These are phyloP conservation scores for Punctoribates punctum DNA, from an alignment of 2,888 invertebrate species.

Conservation along the genomic window DNA sequence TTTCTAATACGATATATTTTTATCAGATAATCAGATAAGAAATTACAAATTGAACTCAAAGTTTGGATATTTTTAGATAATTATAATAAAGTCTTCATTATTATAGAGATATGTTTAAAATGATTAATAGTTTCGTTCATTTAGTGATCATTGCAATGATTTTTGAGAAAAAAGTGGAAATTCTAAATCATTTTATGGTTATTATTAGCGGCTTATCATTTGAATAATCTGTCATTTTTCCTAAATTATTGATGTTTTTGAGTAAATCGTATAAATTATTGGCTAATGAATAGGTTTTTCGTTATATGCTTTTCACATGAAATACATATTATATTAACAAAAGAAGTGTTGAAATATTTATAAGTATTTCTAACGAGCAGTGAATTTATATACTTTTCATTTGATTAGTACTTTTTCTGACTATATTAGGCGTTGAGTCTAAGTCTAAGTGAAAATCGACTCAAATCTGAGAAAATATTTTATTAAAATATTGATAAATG, in stretches of 20 bases:
- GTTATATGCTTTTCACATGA: neutral
- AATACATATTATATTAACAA: neutral
- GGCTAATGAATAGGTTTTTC: neutral
- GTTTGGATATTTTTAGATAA: neutral
- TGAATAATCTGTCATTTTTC: neutral
- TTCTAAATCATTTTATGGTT: neutral
- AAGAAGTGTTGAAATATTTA: conserved; percentile 12
- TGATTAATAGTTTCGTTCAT: neutral
- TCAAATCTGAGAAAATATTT: neutral
- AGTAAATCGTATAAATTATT: neutral
- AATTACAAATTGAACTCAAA: neutral
- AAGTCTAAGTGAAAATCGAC: neutral
- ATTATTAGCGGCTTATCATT: conserved; percentile 2
- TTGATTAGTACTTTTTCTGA: neutral
- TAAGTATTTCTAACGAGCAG: neutral
- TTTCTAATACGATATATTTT: neutral
- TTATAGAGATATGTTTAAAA: neutral
- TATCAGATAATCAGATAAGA: neutral
- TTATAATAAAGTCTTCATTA: neutral
- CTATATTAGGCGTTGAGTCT: neutral
- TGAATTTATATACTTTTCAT: conserved; percentile 3
- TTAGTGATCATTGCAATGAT: neutral
- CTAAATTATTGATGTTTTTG: neutral
- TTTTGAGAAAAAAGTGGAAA: neutral
- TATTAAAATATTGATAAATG: neutral